phyloP scores from a whole-genome alignment of 2,888 invertebrate genomes.

The Cotesia congregata region DNA sequence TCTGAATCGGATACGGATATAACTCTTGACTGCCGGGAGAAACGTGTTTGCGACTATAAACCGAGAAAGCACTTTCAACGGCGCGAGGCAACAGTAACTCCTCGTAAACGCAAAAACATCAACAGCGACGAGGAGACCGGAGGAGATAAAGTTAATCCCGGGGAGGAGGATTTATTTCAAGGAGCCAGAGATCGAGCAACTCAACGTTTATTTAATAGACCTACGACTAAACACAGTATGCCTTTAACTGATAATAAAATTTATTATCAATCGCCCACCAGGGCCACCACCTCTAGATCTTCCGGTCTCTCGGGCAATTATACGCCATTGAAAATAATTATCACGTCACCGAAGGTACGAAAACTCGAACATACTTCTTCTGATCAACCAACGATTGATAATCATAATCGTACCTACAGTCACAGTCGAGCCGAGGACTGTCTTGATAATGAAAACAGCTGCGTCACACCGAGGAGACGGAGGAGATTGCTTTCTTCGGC shows the following conservation, averaged over 20 bases:
- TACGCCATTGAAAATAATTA: conserved; percentile 61
- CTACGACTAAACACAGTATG: conserved; percentile 26
- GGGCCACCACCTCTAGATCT: conserved; percentile 52
- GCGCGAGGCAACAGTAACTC: conserved; percentile 43
- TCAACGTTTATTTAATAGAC: conserved; percentile 5
- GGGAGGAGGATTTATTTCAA: neutral
- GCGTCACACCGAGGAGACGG: conserved; percentile 45
- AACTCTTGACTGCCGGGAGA: conserved; percentile 56
- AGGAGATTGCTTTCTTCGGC: neutral
- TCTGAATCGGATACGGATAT: conserved; percentile 51
- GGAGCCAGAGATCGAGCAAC: neutral
- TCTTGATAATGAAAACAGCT: conserved; percentile 20
- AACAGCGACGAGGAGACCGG: conserved; percentile 21
- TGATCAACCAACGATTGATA: conserved; percentile 27
- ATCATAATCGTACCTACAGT: neutral
- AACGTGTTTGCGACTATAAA: conserved; percentile 58
- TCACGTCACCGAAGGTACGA: conserved; percentile 59
- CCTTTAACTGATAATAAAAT: conserved; percentile 45
- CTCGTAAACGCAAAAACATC: conserved; percentile 54
- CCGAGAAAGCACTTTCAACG: conserved; percentile 34
- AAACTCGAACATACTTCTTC: conserved; percentile 41
- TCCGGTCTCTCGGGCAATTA: conserved; percentile 57
- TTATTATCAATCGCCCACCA: conserved; percentile 50
- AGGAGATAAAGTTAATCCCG: conserved; percentile 3
- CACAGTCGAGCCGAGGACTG: conserved; percentile 7